Evolutionary conservation across 2,888 invertebrate species (phyloP), one percentile per base, ranked within the genome.

Genomic region (Xylota segnis): DNA sequence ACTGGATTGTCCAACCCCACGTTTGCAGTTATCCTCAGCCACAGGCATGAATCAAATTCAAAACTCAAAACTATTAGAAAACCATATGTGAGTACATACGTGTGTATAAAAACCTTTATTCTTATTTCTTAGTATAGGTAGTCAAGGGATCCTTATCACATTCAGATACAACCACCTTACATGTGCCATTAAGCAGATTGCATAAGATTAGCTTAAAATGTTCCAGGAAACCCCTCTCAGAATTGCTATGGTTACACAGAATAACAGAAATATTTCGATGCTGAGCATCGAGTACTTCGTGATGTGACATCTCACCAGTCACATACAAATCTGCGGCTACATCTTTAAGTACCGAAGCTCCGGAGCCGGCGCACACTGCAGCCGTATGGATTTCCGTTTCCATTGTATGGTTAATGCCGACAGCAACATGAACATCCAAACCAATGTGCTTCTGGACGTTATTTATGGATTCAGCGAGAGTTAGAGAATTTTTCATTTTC

Each of bases 281-380:
- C 27, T 95, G 94, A 0, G 97, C 97, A 90, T 98, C 97, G 40
- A 99, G 93, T 0, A 98, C 93, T 88, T 98, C 98, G 90, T 99
- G 99, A 92, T 99, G 99, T 0, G 96, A 94, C 98, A 99, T 98
- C 94, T 99, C 99, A 7, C 95, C 97, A 14, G 98, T 98, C 40
- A 99, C 91, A 89, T 96, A 97, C 12, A 99, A 93, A 92, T 98
- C 97, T 2, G 96, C 97, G 16, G 91, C 78, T 0, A 95, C 93
- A 12, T 94, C 95, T 87, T 94, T 94, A 18, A 99, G 92, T 1
- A 98, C 94, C 0, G 96, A 95, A 5, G 94, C 93, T 0, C 98
- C 98, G 0, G 98, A 97, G 0, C 99, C 99, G 32, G 98, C 98
- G 91, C 98, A 98, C 1, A 98, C 93, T 0, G 97, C 98, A 4